Base-by-base conservation (phyloP, 2,113 vertebrate species). In the Callithrix jacchus region DNA sequence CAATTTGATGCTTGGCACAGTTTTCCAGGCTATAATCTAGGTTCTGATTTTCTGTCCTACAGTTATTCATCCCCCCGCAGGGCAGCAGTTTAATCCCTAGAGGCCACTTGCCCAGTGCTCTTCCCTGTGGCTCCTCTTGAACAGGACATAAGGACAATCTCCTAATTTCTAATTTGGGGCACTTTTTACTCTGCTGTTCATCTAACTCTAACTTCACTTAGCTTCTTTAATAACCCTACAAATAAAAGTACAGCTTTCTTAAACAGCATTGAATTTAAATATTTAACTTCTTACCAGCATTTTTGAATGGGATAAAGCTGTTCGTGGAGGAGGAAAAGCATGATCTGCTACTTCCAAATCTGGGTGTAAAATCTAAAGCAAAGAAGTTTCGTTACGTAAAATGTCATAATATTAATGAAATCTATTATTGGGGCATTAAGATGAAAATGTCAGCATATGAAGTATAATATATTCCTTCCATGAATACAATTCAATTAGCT, bases 341-440 rank as follows among this genome's bases (percentile, higher is more conserved):
- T 99, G 99, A 98, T 99, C 99, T 97, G 99, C 99, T 96, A 99
- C 99, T 98, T 99, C 99, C 98, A 99, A 98, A 98, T 99, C 99
- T 83, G 99, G 99, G 98, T 99, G 99, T 97, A 99, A 98, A 98
- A 99, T 99, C 99, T 99, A 97, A 92, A 97, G 47, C 93, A 97
- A 96, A 98, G 11, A 96, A 76, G 40, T 96, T 96, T 89, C 92
- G 94, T 96, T 94, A 95, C 40, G 9, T 64, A 91, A 97, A 91
- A 88, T 92, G 70, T 85, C 30, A 61, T 71, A 93, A 73, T 74
- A 92, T 27, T 52, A 71, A 61, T 93, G 95, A 97, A 97, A 97
- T 1, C 11, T 76, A 73, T 56, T 83, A 83, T 81, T 80, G 42
- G 11, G 20, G 5, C 8, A 95, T 79, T 95, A 89, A 42, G 58